A percentile compares a stretch with the other conserved stretches of the same genome.
Conservation (phyloP, 2,888 invertebrate genomes). For the Lasioglossum morio region DNA sequence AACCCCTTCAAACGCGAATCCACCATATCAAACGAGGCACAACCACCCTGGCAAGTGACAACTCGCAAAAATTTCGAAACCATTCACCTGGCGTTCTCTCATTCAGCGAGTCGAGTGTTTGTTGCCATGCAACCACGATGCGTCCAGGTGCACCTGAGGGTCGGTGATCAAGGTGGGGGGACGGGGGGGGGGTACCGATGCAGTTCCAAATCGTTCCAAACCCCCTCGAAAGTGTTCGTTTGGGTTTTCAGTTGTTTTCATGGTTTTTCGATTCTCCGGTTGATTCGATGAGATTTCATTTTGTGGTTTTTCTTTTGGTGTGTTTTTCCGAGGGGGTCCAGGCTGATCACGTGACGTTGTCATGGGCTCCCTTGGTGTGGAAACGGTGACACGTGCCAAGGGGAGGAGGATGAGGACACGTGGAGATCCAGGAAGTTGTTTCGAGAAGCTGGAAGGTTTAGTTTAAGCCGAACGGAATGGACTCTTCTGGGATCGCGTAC, state of each 20-base stretch:
- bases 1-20: constrained; percentile 16
- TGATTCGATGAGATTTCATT: not conserved
- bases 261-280: not conserved
- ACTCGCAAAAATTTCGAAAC: not conserved
- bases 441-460: not conserved
- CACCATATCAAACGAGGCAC: not conserved
- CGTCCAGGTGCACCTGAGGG: not conserved
- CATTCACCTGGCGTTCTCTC: constrained; percentile 1
- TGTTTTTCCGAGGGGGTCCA: not conserved
- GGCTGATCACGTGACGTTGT: constrained; percentile 13
- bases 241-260: not conserved
- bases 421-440: constrained; percentile 5
- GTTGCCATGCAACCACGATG: constrained; percentile 45
- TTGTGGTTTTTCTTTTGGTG: not conserved
- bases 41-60: constrained; percentile 1
- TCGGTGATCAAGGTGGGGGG: not conserved
- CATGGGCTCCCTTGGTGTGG: not conserved
- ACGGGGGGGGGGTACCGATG: not conserved
- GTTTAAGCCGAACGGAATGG: constrained; percentile 20
- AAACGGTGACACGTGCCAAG: constrained; percentile 7
- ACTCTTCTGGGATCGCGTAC: constrained; percentile 42
- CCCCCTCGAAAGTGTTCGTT: not conserved
- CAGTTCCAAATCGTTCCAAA: not conserved
- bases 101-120: not conserved
- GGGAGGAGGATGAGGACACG: constrained; percentile 15